phyloP scores from a whole-genome alignment of 2,113 vertebrate genomes.

The Rhabdornis inornatus region DNA sequence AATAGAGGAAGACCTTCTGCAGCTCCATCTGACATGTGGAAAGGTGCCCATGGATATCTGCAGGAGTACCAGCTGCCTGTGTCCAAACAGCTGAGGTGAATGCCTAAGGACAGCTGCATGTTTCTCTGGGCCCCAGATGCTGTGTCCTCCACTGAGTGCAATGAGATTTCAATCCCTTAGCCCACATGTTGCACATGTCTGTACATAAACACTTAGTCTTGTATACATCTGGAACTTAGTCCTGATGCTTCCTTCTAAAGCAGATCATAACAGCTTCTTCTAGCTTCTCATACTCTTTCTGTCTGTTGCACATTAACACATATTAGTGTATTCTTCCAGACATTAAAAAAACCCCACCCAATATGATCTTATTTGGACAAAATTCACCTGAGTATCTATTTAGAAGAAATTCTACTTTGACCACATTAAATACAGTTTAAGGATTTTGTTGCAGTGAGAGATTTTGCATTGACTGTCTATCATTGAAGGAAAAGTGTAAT shows the following conservation, averaged over 20 bases:
- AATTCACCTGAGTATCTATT: background rate
- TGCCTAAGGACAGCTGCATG: background rate
- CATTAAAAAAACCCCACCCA: background rate
- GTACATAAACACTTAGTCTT: accelerated
- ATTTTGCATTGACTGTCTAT: background rate
- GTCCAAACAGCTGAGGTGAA: background rate
- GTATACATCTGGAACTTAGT: background rate
- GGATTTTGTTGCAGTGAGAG: background rate
- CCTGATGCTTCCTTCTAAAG: background rate
- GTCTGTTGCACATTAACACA: background rate
- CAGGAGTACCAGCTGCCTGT: background rate
- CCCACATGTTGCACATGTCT: background rate
- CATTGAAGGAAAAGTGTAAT: background rate
- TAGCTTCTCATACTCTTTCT: background rate
- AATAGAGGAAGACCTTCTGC: background rate
- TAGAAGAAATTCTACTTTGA: background rate
- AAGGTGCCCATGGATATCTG: background rate
- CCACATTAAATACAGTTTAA: background rate
- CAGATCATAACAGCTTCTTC: background rate
- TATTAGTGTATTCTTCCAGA: background rate
- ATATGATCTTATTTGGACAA: background rate
- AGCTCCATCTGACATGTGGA: background rate
- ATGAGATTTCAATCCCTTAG: background rate
- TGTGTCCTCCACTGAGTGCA: background rate
- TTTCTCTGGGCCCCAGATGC: background rate